These are phyloP conservation scores for Hydractinia echinata DNA, from an alignment of 30 jellyfish, hydroid and myxozoan species.

Conservation along the genomic window DNA sequence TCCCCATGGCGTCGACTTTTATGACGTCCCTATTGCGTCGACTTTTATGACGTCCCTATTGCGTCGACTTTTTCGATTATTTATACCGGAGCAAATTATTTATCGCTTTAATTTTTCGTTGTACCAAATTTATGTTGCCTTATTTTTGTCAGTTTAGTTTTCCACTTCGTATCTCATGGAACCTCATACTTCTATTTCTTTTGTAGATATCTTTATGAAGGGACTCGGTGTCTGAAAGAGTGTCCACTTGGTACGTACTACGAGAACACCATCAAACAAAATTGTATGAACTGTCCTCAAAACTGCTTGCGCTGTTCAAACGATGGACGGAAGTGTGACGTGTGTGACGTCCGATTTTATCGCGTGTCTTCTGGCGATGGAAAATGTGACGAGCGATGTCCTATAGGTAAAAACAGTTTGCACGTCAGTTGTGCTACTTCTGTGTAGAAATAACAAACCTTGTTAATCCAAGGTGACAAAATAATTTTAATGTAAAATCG, in stretches of 20 bases:
- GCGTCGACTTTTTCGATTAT: too few species aligned
- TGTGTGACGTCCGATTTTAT: constrained; percentile 11
- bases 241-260: constrained; percentile 27
- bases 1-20: too few species aligned
- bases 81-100: too few species aligned
- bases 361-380: constrained; percentile 44
- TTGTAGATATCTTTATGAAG: constrained; percentile 20
- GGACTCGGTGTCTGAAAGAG: constrained; percentile 3
- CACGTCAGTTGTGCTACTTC: background rate
- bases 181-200: background rate
- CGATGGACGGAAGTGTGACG: constrained; percentile 33
- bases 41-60: too few species aligned
- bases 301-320: constrained; percentile 27
- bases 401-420: constrained; percentile 36
- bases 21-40: too few species aligned
- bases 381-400: constrained; percentile 70
- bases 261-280: constrained; percentile 3
- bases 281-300: constrained; percentile 17
- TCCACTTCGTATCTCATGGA: too few species aligned
- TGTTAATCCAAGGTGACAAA: background rate
- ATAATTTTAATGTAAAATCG: too few species aligned
- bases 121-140: too few species aligned
- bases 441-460: background rate
- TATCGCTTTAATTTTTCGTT: too few species aligned
- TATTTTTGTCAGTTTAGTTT: too few species aligned